Evolutionary conservation across 2,113 vertebrate genomes (phyloP).

Genomic region (Forbesichthys agassizii): DNA sequence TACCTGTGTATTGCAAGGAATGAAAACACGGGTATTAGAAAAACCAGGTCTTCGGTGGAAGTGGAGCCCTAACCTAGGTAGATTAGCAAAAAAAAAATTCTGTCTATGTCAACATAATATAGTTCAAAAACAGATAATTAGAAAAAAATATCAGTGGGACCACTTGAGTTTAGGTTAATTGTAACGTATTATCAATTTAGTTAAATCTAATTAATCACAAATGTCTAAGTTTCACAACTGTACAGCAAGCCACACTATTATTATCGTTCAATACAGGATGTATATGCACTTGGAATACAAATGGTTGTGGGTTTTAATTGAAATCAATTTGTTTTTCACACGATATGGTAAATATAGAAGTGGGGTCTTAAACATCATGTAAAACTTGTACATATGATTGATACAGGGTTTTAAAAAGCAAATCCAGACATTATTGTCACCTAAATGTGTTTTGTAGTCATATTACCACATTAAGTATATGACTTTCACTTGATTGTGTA

Average conservation of each 20-base stretch:
- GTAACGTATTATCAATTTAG: constrained; percentile 40
- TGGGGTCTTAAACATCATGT: too few relatives aligned
- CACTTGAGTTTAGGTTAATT: constrained; percentile 12
- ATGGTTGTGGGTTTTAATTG: background rate
- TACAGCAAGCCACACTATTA: constrained; percentile 12
- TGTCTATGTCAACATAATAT: background rate
- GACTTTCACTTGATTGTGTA: too few relatives aligned
- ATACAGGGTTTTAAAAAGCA: background rate
- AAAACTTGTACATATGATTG: background rate
- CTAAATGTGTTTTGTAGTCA: too few relatives aligned
- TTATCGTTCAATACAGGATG: constrained; percentile 25
- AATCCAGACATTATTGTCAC: too few relatives aligned
- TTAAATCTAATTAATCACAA: constrained; percentile 59
- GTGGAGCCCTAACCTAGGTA: too few relatives aligned
- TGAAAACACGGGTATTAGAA: background rate
- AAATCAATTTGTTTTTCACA: background rate
- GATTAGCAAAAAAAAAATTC: background rate
- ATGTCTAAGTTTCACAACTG: constrained; percentile 59
- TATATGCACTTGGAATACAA: constrained; percentile 1
- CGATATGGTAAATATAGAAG: too few relatives aligned
- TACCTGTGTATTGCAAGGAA: background rate
- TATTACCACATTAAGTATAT: too few relatives aligned
- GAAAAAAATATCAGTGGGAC: too few relatives aligned
- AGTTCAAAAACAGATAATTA: too few relatives aligned
- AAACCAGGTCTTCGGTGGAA: background rate